Evolutionary conservation across 2,797 vertebrate genomes (phyloP), one percentile per base, ranked within the genome.

Genomic region (Mus minutoides): DNA sequence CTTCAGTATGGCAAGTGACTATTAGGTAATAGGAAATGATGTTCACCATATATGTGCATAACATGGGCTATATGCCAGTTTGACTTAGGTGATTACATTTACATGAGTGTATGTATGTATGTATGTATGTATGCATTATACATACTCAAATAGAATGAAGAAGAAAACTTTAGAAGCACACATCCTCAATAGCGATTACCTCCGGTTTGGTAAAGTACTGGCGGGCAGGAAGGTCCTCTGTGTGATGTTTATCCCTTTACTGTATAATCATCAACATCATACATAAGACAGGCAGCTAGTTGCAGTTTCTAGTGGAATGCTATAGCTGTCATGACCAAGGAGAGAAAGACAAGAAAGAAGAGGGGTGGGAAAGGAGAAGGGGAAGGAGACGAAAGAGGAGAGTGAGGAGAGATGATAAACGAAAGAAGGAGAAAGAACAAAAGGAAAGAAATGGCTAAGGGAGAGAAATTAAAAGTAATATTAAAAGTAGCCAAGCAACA

Each of bases 261-360:
- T 86, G 14, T 71, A 69, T 87, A 90, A 92, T 86, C 78, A 96
- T 34, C 7, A 62, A 87, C 52, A 37, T 62, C 54, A 83, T 40
- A 62, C 78, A 78, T 3, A 79, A 88, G 62, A 49, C 56, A 58
- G 83, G 91, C 31, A 87, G 5, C 6, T 58, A n/a, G n/a, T 69
- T 43, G n/a, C 29, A n/a, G 22, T 80, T 89, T 94, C 40, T 46
- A 88, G 37, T 31, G 16, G 22, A 43, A n/a, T 52, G 22, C 37
- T 49, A 3, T 64, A 16, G 21, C 54, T n/a, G 5, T 60, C 64
- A n/a, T 67, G 83, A 24, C 12, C 16, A 49, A 14, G 6, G 56
- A 64, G 60, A 49, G 58, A 31, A 46, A 34, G 31, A 69, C 31
- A 52, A n/a, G 62, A 84, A 43, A 34, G 37, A 64, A 43, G 19